Conservation (phyloP, 2,888 invertebrate species). For the Phalera bucephala region DNA sequence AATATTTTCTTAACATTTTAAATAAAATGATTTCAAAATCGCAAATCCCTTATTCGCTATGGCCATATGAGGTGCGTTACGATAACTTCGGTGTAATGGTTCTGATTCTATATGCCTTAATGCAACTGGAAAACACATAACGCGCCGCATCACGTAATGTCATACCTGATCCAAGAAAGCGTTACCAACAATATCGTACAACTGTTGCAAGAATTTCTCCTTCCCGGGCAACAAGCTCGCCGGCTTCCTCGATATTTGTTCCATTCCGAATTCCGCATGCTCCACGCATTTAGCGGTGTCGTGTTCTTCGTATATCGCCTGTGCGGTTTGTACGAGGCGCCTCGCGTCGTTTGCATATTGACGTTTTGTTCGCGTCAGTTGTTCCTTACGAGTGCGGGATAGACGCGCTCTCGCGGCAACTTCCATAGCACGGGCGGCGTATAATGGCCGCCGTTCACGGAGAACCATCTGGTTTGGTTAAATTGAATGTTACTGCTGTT, state of each 20-base stretch:
- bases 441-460: conserved; percentile 65
- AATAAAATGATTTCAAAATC: no score
- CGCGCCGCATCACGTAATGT: no score
- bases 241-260: conserved; percentile 63
- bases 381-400: conserved; percentile 52
- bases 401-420: conserved; percentile 55
- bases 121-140: no score
- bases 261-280: conserved; percentile 66
- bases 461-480: conserved; percentile 60
- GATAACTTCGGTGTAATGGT: no score
- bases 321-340: conserved; percentile 53
- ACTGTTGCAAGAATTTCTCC: conserved; percentile 61
- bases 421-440: conserved; percentile 62
- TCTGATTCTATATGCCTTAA: no score
- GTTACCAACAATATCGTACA: conserved; percentile 61
- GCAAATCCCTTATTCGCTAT: no score
- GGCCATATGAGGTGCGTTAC: no score
- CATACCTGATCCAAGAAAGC: conserved; percentile 69
- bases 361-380: conserved; percentile 51
- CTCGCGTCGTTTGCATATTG: conserved; percentile 62
- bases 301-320: conserved; percentile 44
- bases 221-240: conserved; percentile 58
- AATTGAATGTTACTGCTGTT: no score
- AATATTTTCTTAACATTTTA: no score
- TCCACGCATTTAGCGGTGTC: conserved; percentile 67